Percentiles rank a stretch among this genome's conserved stretches.
phyloP scores from a whole-genome alignment of 2,888 invertebrate species.

The Perizoma affinitatum region DNA sequence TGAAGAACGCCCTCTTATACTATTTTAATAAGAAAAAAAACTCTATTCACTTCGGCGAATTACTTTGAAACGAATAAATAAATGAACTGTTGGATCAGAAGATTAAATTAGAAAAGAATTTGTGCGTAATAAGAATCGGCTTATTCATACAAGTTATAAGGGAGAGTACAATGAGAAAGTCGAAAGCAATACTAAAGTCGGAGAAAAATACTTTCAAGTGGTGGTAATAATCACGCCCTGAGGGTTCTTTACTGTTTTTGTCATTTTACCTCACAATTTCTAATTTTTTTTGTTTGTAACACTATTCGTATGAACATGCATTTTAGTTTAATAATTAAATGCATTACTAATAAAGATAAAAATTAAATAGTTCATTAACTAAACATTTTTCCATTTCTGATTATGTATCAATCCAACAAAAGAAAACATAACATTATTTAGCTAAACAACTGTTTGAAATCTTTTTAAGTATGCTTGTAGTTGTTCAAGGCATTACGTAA shows the following conservation, averaged over 20 bases:
- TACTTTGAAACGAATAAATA: constrained; percentile 80
- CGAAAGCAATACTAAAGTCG: constrained; percentile 56
- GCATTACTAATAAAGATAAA: too few relatives aligned
- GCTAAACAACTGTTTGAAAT: too few relatives aligned
- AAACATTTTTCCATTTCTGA: too few relatives aligned
- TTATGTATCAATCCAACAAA: too few relatives aligned
- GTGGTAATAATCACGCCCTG: not conserved
- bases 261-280: too few relatives aligned
- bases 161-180: constrained; percentile 69
- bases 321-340: too few relatives aligned
- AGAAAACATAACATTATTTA: too few relatives aligned
- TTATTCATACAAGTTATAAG: constrained; percentile 75
- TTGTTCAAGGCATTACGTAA: too few relatives aligned
- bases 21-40: constrained; percentile 81
- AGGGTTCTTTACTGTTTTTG: not conserved
- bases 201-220: constrained; percentile 1
- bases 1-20: constrained; percentile 61
- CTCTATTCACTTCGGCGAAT: constrained; percentile 63
- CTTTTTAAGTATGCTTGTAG: too few relatives aligned
- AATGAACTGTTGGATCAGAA: constrained; percentile 72
- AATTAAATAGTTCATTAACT: too few relatives aligned
- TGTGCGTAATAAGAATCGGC: constrained; percentile 73
- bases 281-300: too few relatives aligned
- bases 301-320: too few relatives aligned
- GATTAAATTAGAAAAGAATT: constrained; percentile 80